A percentile compares a stretch with the other conserved stretches of the same genome.
These are phyloP conservation scores for Turnix velox DNA, from an alignment of 2,113 vertebrate species.

Conservation along the genomic window DNA sequence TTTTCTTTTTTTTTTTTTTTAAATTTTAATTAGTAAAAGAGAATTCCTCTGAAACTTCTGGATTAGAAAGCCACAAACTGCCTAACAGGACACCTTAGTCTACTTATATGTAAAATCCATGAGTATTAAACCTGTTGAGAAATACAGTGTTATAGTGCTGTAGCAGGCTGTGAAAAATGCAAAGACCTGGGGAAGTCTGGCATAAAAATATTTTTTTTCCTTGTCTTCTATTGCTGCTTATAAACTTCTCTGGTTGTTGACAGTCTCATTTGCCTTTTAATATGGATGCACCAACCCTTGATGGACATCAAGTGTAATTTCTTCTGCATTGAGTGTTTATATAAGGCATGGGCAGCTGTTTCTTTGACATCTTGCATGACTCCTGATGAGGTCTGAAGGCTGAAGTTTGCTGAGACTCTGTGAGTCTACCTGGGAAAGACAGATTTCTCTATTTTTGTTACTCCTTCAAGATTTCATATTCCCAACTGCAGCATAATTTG, in stretches of 20 bases:
- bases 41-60: not conserved
- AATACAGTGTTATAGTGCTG: not conserved
- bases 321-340: not conserved
- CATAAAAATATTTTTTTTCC: not conserved
- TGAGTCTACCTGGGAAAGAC: not conserved
- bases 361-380: not conserved
- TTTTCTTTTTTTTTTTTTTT: not conserved
- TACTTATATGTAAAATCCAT: not conserved
- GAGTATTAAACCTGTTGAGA: not conserved
- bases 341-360: not conserved
- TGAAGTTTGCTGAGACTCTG: not conserved
- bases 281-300: not conserved
- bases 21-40: not conserved
- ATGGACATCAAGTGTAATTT: not conserved
- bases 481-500: not conserved
- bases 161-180: not conserved
- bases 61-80: not conserved
- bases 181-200: not conserved
- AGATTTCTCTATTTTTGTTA: not conserved
- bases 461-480: not conserved
- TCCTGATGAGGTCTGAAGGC: conserved; percentile 16
- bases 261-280: conserved; percentile 1
- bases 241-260: not conserved
- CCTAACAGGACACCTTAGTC: not conserved
- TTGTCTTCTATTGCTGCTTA: not conserved